Evolutionary conservation across 1,140 invertebrate genomes (phyloP).

Genomic region (Trigoniulus corallinus): DNA sequence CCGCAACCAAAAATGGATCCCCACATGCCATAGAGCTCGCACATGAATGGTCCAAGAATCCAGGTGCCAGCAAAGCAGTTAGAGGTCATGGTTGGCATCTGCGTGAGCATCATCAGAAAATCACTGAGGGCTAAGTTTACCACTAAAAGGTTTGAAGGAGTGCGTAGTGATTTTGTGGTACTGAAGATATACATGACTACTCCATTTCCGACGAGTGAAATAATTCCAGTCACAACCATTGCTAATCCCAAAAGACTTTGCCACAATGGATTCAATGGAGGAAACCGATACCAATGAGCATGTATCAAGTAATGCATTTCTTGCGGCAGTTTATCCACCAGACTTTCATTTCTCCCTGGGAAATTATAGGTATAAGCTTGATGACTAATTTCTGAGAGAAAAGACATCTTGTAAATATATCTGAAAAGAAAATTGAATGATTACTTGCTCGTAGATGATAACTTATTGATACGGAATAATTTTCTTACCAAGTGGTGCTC

Average conservation of each 20-base stretch:
- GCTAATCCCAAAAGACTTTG: slow-evolving; percentile 59
- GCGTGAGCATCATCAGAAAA: slow-evolving; percentile 68
- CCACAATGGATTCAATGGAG: slow-evolving; percentile 59
- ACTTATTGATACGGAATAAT: too few relatives aligned
- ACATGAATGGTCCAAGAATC: slow-evolving; percentile 62
- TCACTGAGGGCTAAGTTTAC: slow-evolving; percentile 75
- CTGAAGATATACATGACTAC: slow-evolving; percentile 74
- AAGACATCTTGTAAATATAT: too few relatives aligned
- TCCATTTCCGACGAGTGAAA: slow-evolving; percentile 58
- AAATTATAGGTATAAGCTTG: too few relatives aligned
- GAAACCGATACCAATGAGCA: slow-evolving; percentile 56
- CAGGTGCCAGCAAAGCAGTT: slow-evolving; percentile 76
- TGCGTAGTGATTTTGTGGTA: slow-evolving; percentile 52
- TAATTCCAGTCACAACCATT: slow-evolving; percentile 48
- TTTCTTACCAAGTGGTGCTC: too few relatives aligned
- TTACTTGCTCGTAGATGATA: too few relatives aligned
- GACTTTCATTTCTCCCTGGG: neutral
- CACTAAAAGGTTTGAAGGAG: slow-evolving; percentile 66
- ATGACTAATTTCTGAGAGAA: too few relatives aligned
- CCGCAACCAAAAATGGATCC: slow-evolving; percentile 61
- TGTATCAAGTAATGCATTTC: slow-evolving; percentile 57
- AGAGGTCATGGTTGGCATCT: slow-evolving; percentile 63
- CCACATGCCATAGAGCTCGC: slow-evolving; percentile 57
- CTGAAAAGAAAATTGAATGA: too few relatives aligned
- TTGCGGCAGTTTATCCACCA: slow-evolving; percentile 40